Evolutionary conservation across 2,113 vertebrate genomes (phyloP), one percentile per base, ranked within the genome.

Genomic region (Empidonax alnorum): DNA sequence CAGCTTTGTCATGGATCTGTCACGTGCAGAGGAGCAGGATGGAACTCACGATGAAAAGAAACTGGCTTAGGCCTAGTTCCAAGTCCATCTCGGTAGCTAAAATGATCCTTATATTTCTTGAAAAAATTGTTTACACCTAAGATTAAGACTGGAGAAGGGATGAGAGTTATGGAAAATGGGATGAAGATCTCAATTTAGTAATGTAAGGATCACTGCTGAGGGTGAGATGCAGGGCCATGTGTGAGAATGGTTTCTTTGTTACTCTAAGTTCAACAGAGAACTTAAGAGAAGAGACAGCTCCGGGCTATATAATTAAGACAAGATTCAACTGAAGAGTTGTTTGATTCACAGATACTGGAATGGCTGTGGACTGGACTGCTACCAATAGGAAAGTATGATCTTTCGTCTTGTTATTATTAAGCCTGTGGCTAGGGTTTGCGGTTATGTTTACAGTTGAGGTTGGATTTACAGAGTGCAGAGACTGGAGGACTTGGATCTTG

Each of bases 351-450:
- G 87, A 74, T 71, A 37, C 13, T 81, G 68, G 92, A 92, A 92
- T 71, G 42, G 46, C 76, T 89, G 59, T 81, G 63, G 80, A 77
- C 80, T 91, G 68, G 59, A 49, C 50, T 62, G 30, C 30, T 81
- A 87, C 80, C 84, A 77, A 12, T 30, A 74, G n/a, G 67, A 73
- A 89, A 90, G 8, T 20, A 81, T 31, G 33, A 61, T 33, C n/a
- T 65, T 93, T 90, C n/a, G 83, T 89, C 68, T 91, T 46, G 42
- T 92, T 84, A 66, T 61, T 73, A 58, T 77, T 84, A 74, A 71
- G 50, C 76, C 50, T 74, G 33, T 79, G 66, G 56, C 42, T 84
- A 55, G 4, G 28, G 3, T 58, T 84, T 94, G 80, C 50, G 80
- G 55, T 80, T 37, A 46, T 80, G 41, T 84, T 90, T 62, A 58